Conservation (phyloP, 2,888 invertebrate species). For the Polydesmus complanatus region DNA sequence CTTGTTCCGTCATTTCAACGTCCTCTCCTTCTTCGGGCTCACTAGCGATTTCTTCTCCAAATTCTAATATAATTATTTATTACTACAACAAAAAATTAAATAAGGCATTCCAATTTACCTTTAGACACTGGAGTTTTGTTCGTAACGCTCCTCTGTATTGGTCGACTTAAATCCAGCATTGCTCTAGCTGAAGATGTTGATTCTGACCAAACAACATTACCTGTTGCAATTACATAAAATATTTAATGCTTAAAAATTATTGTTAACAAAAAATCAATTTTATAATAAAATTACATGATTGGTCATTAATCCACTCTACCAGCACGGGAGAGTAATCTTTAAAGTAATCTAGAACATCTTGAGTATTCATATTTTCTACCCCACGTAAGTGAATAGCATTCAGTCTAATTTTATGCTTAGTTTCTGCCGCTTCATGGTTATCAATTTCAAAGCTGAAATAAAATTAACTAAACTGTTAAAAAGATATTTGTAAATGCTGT, state of each 20-base stretch:
- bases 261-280: neutral
- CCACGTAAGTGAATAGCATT: conserved; percentile 64
- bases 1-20: conserved; percentile 12
- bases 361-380: conserved; percentile 56
- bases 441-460: conserved; percentile 6
- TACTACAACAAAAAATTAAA: neutral
- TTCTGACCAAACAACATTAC: conserved; percentile 51
- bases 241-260: neutral
- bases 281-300: conserved; percentile 44
- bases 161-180: conserved; percentile 42
- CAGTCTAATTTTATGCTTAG: conserved; percentile 41
- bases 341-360: conserved; percentile 66
- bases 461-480: neutral
- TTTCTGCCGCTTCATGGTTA: conserved; percentile 17
- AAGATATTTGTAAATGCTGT: neutral
- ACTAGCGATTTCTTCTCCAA: neutral
- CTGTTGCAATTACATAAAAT: conserved; percentile 30
- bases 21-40: conserved; percentile 13
- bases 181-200: conserved; percentile 45
- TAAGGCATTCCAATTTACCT: too few relatives aligned
- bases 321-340: conserved; percentile 58
- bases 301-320: conserved; percentile 67
- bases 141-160: conserved; percentile 21
- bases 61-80: conserved; percentile 8
- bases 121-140: neutral